Base-by-base conservation (phyloP, 1,140 invertebrate genomes). In the Ruditapes philippinarum region DNA sequence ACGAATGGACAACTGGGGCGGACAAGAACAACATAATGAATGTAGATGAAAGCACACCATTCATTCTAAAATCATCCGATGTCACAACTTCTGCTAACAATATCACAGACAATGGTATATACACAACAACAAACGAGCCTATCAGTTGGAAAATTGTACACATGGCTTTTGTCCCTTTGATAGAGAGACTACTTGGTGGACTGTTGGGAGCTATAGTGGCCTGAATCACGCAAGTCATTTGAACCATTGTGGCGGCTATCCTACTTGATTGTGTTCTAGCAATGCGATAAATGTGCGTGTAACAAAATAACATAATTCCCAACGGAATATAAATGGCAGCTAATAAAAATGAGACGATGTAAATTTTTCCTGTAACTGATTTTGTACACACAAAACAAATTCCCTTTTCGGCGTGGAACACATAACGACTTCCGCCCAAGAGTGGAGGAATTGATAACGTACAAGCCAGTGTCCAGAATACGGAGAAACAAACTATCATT, bases 151-250 rank as follows among this genome's bases (percentile, higher is more conserved):
- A 89, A 28, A 94, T 94, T 28, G 93, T 94, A 7, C 90, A 90
- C 91, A 94, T 92, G 60, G 93, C 93, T 65, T 92, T 93, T 1
- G 92, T 93, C 9, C 93, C 93, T 40, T 92, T 85, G 25, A 94
- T 87, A 3, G 91, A 92, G 5, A 93, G 38, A 38, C 65, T 84
- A 11, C 88, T 89, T 17, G 89, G 84, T 4, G 89, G 70, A 11
- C 90, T 90, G 14, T 91, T 62, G 9, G 92, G 91, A 7, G 92
- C 90, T n/a, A 93, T 93, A 14, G 93, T 92, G 1, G 93, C 93
- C 60, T 94, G 93, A 38, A 94, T 93, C 9, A 94, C 89, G 68
- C 91, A 93, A 31, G 93, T 92, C 93, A 94, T 94, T 38, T 91
- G 87, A 9, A 94, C 83, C 93, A 94, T 94, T 12, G 91, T 94